Conservation (phyloP, 2,888 invertebrate genomes). For the Meteorus cinctellus region DNA sequence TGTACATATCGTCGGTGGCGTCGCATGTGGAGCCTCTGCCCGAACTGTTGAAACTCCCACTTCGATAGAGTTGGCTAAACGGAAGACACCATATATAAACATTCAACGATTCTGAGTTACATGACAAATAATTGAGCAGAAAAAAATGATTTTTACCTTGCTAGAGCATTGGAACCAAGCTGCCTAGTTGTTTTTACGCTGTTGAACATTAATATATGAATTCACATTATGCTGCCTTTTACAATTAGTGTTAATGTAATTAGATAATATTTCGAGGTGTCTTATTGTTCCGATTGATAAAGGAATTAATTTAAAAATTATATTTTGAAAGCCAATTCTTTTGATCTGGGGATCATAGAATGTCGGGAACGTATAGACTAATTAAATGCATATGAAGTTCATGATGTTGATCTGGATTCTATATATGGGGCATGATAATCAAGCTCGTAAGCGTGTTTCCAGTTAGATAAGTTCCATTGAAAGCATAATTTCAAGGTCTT, state of each 20-base stretch:
- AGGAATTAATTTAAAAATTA: no score
- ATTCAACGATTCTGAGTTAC: conserved; percentile 6
- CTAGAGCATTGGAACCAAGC: conserved; percentile 89
- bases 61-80: conserved; percentile 91
- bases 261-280: neutral
- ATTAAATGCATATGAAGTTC: no score
- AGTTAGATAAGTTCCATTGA: no score
- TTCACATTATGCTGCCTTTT: conserved; percentile 21
- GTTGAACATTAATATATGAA: conserved; percentile 75
- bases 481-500: no score
- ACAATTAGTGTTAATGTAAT: conserved; percentile 36
- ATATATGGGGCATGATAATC: no score
- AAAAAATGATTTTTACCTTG: conserved; percentile 78
- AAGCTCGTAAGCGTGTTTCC: no score
- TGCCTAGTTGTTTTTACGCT: conserved; percentile 82
- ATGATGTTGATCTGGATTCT: no score
- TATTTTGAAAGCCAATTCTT: no score
- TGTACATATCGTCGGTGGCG: conserved; percentile 95
- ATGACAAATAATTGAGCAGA: conserved; percentile 16
- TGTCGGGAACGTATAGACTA: no score
- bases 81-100: conserved; percentile 38
- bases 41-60: conserved; percentile 94
- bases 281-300: no score
- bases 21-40: conserved; percentile 94
- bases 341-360: no score